Conservation (phyloP, 2,113 vertebrate species). For the Daubentonia madagascariensis region DNA sequence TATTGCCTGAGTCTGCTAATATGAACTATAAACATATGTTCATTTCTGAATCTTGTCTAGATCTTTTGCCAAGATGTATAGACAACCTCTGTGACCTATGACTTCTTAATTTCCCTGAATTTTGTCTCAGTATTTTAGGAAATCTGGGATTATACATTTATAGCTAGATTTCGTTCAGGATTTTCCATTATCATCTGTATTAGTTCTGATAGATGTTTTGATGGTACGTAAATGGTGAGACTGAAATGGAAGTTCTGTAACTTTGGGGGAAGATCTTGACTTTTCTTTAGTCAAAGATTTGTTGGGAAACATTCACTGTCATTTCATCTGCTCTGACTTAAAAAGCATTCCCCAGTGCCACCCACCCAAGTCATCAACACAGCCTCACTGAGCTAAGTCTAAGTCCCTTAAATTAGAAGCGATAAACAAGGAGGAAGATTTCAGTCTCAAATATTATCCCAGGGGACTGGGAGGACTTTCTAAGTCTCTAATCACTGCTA, state of each 20-base stretch:
- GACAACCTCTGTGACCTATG: neutral
- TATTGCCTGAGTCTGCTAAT: neutral
- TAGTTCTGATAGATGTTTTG: neutral
- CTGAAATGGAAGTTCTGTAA: neutral
- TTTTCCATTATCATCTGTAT: neutral
- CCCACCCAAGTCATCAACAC: neutral
- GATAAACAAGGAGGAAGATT: neutral
- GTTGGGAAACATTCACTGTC: neutral
- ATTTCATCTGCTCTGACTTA: neutral
- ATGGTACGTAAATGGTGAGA: neutral
- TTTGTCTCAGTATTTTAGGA: slow-evolving; percentile 11
- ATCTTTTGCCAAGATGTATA: neutral
- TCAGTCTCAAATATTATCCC: neutral
- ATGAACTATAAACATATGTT: slow-evolving; percentile 1
- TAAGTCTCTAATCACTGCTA: neutral
- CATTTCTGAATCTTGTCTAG: neutral
- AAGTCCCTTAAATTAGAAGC: neutral
- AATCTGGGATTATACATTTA: neutral
- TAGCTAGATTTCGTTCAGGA: neutral
- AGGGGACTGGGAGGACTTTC: neutral
- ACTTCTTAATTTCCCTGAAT: neutral
- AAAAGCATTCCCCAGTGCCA: neutral
- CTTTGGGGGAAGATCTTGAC: neutral
- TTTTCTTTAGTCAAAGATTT: neutral
- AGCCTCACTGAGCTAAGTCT: neutral